Evolutionary conservation across 1,140 invertebrate genomes (phyloP).

Genomic region (Cydia pomonella): DNA sequence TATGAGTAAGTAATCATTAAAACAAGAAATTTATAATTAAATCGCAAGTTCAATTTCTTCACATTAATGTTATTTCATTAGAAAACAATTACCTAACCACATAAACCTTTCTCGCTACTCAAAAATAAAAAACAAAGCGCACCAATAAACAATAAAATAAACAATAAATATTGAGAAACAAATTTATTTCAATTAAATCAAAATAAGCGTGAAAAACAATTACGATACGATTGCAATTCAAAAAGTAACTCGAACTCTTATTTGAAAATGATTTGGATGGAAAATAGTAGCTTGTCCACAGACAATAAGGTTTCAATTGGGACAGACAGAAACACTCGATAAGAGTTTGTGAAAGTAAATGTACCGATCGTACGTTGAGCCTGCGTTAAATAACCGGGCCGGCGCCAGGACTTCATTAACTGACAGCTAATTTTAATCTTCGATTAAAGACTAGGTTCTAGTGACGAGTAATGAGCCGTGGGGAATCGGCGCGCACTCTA

Average conservation of each 20-base stretch:
- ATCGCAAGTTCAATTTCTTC: background rate
- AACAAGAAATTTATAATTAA: background rate
- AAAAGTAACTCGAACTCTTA: background rate
- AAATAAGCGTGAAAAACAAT: constrained; percentile 39
- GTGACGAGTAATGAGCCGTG: constrained; percentile 31
- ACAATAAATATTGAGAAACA: constrained; percentile 37
- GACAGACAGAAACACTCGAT: background rate
- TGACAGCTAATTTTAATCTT: constrained; percentile 37
- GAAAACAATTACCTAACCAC: constrained; percentile 12
- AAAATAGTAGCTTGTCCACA: background rate
- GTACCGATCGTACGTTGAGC: background rate
- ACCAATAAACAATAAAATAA: constrained; percentile 35
- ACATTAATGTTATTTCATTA: constrained; percentile 3
- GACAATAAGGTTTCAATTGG: constrained; percentile 2
- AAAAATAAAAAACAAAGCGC: constrained; percentile 19
- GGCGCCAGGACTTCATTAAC: constrained; percentile 28
- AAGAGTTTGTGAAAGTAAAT: background rate
- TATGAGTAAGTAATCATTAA: background rate
- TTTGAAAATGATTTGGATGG: background rate
- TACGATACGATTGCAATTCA: constrained; percentile 32
- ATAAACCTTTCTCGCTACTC: constrained; percentile 21
- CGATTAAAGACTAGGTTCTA: constrained; percentile 34
- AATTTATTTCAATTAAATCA: constrained; percentile 38
- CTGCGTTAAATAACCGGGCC: constrained; percentile 24
- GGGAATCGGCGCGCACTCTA: constrained; percentile 1